Base-by-base conservation (phyloP, 2,797 vertebrate species). In the Gambusia yucatana region DNA sequence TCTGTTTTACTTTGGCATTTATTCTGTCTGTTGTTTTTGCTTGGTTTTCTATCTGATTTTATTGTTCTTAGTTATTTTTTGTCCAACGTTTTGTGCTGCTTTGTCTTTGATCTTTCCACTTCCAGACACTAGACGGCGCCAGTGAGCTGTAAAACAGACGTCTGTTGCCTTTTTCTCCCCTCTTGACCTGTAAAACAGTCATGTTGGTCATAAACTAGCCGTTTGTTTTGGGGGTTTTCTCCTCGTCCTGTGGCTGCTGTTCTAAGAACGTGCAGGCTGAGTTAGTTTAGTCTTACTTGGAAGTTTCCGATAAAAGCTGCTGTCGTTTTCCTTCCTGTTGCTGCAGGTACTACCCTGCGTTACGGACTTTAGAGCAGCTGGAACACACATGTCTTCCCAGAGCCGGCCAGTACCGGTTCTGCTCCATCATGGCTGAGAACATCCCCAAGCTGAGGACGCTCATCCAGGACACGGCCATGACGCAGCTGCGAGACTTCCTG, bases 401-500 rank as follows among this genome's bases (percentile, higher is more conserved):
- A 75, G 98, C 97, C 13, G 98, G 97, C 82, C 97, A 97, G 85
- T 99, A 99, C 91, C 97, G 97, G 43, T 99, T 99, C 96, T 99
- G 98, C 93, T 92, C 96, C 92, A 95, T 97, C 85, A 99, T 99
- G 98, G 93, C 97, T 3, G 97, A 98, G 73, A 98, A 97, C 89
- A 98, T 98, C 84, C 97, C 98, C 0, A 95, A 94, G 5, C 96
- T 99, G 81, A 95, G 97, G 2, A 92, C 94, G 0, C 97, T 97
- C 87, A 99, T 99, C 93, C 95, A 96, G 10, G 98, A 99, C 61
- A 97, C 97, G n/a, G 99, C 98, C 91, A 98, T 99, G 98, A 96
- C 96, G 0, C 97, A 99, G 92, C 97, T 99, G 52, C 96, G 97
- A 84, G 98, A 99, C 89, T 99, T 99, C 94, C 94, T 99, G 96